Conservation (phyloP, 1,140 invertebrate genomes). For the Glomeris maerens region DNA sequence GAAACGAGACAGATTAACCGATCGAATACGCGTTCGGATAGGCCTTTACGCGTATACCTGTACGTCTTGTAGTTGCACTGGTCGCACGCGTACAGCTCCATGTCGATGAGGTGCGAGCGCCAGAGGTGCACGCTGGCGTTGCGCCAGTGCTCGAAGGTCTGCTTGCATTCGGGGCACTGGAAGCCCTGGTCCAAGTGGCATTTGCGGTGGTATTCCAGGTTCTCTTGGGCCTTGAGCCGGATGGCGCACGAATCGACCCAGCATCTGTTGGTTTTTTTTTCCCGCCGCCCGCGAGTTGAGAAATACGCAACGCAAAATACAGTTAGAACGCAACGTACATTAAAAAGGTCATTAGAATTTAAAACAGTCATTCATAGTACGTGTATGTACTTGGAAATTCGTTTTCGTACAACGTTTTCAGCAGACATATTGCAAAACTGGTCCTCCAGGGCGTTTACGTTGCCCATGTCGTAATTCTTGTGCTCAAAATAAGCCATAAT, state of each 20-base stretch:
- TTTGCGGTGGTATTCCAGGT: conserved; percentile 39
- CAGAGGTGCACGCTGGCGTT: conserved; percentile 32
- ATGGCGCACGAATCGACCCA: conserved; percentile 31
- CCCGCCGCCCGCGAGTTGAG: no score
- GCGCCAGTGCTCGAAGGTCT: conserved; percentile 35
- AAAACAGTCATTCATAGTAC: no score
- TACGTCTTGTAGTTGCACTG: conserved; percentile 29
- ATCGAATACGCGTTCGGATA: conserved; percentile 5
- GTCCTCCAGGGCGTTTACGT: no score
- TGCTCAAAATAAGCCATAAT: no score
- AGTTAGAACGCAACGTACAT: no score
- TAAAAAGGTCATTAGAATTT: no score
- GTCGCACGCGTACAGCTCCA: conserved; percentile 33
- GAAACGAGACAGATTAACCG: not conserved
- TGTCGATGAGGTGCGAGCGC: conserved; percentile 31
- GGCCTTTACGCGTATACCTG: conserved; percentile 3
- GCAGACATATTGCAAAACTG: no score
- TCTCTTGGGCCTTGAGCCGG: conserved; percentile 30
- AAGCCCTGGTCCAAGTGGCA: conserved; percentile 43
- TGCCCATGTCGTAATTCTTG: no score
- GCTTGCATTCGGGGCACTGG: conserved; percentile 48
- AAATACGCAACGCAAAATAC: no score
- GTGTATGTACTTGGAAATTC: no score
- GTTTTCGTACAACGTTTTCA: no score
- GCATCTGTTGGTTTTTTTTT: no score